Evolutionary conservation across 2,888 invertebrate species (phyloP), one percentile per base, ranked within the genome.

Genomic region (Watsonalla cultraria): DNA sequence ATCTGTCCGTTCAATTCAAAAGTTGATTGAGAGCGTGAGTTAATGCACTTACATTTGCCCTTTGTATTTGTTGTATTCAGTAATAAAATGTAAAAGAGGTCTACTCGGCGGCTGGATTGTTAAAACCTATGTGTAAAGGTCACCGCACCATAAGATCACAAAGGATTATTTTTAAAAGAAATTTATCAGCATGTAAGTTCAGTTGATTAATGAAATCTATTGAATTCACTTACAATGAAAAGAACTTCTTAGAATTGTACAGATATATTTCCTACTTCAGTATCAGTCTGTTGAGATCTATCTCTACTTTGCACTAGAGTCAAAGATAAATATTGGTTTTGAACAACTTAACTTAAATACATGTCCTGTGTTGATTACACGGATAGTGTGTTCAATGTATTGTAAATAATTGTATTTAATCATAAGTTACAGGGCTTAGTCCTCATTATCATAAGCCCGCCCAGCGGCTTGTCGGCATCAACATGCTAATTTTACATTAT

Each of bases 401-500:
- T 42, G 11, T 42, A 8, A 42, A 42, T 42, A 37, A 37, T 9
- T 37, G 7, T 11, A 5, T 42, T 42, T 39, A 39, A 42, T 51
- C 45, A 51, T 54, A 55, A 52, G 54, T 54, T 51, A 55, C 49
- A 45, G 58, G 47, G 54, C 48, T 49, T 57, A 56, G 52, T 55
- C 56, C 52, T 24, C 51, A 68, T 68, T 65, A 60, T 24, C 61
- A 64, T 62, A 66, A 59, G 24, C 52, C 55, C 47, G 59, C 65
- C 56, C 53, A 48, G 37, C 46, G 53, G 52, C 42, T 57, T 54
- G 57, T 57, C 55, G 57, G 60, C 62, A 63, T 45, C 56, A 58
- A 55, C 62, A 70, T 69, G 64, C 59, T 62, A 71, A 74, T 74
- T 59, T 57, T 55, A 59, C 55, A 65, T 68, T 70, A 70, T 67